Percentiles rank a stretch among this genome's conserved stretches.
phyloP scores from a whole-genome alignment of 2,888 invertebrate species.

The Bimastos eiseni region DNA sequence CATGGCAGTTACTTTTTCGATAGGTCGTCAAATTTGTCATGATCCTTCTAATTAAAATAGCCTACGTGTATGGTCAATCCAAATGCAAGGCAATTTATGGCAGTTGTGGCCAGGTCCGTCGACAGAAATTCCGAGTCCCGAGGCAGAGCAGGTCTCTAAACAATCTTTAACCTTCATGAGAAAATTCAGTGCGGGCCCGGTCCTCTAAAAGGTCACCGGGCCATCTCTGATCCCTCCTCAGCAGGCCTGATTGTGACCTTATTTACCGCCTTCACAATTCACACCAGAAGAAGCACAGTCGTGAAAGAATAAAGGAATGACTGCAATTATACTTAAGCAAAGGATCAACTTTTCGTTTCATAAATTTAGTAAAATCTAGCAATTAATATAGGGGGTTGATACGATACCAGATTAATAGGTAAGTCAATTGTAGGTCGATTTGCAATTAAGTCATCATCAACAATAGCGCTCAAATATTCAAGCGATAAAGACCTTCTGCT shows the following conservation, averaged over 20 bases:
- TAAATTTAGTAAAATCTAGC: background rate
- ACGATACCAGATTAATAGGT: background rate
- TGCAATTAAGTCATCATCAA: background rate
- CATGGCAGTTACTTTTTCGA: too few relatives aligned
- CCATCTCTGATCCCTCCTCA: too few relatives aligned
- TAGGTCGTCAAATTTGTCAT: too few relatives aligned
- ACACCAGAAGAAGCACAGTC: background rate
- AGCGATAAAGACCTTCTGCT: background rate
- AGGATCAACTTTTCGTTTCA: background rate
- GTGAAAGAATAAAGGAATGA: background rate
- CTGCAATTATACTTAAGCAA: background rate
- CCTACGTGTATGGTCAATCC: too few relatives aligned
- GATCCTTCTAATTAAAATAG: too few relatives aligned
- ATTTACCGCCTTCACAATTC: background rate
- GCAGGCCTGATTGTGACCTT: too few relatives aligned
- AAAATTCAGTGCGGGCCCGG: too few relatives aligned
- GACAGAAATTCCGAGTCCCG: too few relatives aligned
- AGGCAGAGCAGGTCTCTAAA: too few relatives aligned
- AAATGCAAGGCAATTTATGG: background rate
- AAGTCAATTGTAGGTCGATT: background rate
- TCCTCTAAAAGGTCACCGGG: too few relatives aligned
- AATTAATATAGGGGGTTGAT: accelerated
- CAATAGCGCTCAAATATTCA: background rate
- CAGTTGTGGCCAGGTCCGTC: too few relatives aligned
- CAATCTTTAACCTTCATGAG: too few relatives aligned